Base-by-base conservation (phyloP, 2,888 invertebrate genomes). In the Cryptophagus acutangulus region DNA sequence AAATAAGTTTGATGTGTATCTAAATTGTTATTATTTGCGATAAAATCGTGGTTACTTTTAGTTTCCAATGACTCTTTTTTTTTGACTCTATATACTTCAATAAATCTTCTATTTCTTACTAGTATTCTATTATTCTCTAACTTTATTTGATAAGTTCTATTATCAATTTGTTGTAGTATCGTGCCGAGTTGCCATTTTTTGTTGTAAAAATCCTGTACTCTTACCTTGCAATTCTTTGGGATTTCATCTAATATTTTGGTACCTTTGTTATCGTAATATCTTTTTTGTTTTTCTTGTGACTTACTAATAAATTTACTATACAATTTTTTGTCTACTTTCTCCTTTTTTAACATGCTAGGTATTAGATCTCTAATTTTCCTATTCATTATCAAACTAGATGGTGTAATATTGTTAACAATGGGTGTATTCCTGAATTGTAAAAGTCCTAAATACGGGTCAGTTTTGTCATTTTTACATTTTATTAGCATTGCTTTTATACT, bases 381-480 rank as follows among this genome's bases (percentile, higher is more conserved):
- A 26, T 48, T 51, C 50, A 52, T 51, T 20, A 51, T 35, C 13
- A 51, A 10, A 30, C 49, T 42, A 20, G 45, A 37, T 6, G 55
- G 54, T 33, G 51, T 38, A 25, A 51, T 48, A 42, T 49, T 37
- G 13, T 43, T 38, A 9, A 41, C 25, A 38, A 54, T 46, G 5
- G 52, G 48, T 33, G 54, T 54, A 16, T 37, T 44, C 20, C 46
- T 49, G 34, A 45, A 42, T 9, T 46, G 17, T 8, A 53, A 28
- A 5, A 47, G 41, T 38, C 44, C 51, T 35, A 53, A 25, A 31
- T 45, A 51, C n/a, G 43, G 47, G 46, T 51, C 54, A 28, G 43
- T 33, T 1, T 40, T 39, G 31, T 49, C 43, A 18, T 46, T 13
- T 12, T 15, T 14, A 15, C 44, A 33, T 42, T 51, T 52, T 25